Percentiles rank a stretch among this genome's conserved stretches.
phyloP scores from a whole-genome alignment of 2,888 invertebrate genomes.

The Rhopalosiphum nymphaeae region DNA sequence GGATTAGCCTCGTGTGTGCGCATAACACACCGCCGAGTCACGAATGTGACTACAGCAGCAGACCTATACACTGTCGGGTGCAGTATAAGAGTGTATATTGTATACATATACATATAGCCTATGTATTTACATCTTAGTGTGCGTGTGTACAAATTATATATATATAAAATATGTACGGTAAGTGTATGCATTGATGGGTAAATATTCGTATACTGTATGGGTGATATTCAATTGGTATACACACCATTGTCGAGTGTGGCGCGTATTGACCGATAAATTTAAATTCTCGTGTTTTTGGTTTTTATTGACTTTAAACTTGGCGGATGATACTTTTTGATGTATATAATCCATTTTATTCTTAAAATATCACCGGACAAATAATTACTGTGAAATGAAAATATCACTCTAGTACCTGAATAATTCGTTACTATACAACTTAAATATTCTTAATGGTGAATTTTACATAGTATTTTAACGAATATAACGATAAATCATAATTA shows the following conservation, averaged over 20 bases:
- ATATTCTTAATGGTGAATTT: neutral
- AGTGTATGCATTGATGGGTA: neutral
- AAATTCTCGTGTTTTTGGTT: neutral
- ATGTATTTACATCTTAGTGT: neutral
- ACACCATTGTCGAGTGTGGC: neutral
- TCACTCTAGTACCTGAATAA: neutral
- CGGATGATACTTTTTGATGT: neutral
- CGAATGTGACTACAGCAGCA: neutral
- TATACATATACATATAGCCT: neutral
- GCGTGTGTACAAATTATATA: neutral
- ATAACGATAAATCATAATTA: neutral
- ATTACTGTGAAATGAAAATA: neutral
- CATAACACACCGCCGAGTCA: slow-evolving; percentile 30
- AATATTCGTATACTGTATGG: neutral
- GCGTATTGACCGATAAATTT: neutral
- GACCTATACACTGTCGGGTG: neutral
- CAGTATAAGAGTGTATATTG: neutral
- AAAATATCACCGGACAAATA: neutral
- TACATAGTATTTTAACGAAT: neutral
- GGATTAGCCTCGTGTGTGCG: slow-evolving; percentile 34
- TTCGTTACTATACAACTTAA: neutral
- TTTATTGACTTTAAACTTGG: neutral
- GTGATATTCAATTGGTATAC: neutral
- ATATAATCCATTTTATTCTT: neutral
- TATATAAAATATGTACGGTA: neutral